Evolutionary conservation across 2,113 vertebrate species (phyloP), one percentile per base, ranked within the genome.

Genomic region (Pheucticus melanocephalus): DNA sequence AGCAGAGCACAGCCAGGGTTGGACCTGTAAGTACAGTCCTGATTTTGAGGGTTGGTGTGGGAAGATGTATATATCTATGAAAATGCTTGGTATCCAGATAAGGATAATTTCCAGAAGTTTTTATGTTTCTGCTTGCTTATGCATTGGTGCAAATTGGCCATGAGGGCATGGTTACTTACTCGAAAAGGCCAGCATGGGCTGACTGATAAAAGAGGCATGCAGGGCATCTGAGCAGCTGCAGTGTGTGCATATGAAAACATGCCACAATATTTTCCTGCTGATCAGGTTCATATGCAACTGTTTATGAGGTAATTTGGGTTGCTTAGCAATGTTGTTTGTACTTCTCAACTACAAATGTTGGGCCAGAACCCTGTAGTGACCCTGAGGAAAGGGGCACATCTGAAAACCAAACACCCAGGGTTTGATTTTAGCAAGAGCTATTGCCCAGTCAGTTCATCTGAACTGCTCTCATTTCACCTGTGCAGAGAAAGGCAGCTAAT

Each of bases 301-400:
- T 65, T 89, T 69, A 25, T 63, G 39, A 73, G 50, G 39, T 42
- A 88, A 80, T 76, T 73, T 80, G 50, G 13, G 39, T 77, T 94
- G 80, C 60, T 94, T 86, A 90, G 86, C 60, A 93, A 59, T 92
- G 48, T 25, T 65, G 25, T 39, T 90, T 77, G 16, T 37, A 47
- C 11, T 73, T 73, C 59, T 73, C 42, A 54, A 33, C 25, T 83
- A 63, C 21, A 77, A 73, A 61, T 27, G 2, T 18, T 73, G 71
- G 68, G 35, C 69, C 68, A 81, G 87, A 84, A 66, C 16, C 54
- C 66, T 8, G 1, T 8, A n/a, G 24, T 47, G 27, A 63, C 79
- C 24, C 54, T 18, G 15, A 63, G 33, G 42, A 54, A 82, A 50
- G 22, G 37, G 57, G 35, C 0, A 3, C 4, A 31, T 73, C 59